phyloP scores from a whole-genome alignment of 1,140 invertebrate species.

The Bombus ignitus region DNA sequence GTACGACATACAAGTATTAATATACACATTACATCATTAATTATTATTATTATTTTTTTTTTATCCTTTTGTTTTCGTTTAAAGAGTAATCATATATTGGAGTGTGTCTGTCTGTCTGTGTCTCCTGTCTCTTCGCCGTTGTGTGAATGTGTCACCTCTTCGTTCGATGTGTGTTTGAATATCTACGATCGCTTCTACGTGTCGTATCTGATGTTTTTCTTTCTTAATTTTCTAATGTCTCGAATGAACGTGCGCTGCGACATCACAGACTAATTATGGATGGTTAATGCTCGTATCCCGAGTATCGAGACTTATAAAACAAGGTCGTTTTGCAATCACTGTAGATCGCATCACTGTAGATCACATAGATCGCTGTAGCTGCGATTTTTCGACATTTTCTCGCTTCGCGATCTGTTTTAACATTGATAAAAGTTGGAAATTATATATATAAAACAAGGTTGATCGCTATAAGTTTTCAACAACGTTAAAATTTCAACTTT shows the following conservation, averaged over 20 bases:
- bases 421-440: too few species aligned
- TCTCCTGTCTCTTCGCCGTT: slow-evolving; percentile 29
- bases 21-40: slow-evolving; percentile 79
- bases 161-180: not conserved
- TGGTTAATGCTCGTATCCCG: slow-evolving; percentile 57
- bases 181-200: slow-evolving; percentile 37
- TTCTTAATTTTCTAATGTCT: not conserved
- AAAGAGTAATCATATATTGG: slow-evolving; percentile 70
- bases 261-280: slow-evolving; percentile 72
- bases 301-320: not conserved
- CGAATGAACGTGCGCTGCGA: slow-evolving; percentile 69
- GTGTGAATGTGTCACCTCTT: not conserved
- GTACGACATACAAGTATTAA: slow-evolving; percentile 82
- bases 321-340: not conserved
- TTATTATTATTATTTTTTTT: slow-evolving; percentile 57
- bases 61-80: slow-evolving; percentile 62
- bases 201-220: slow-evolving; percentile 5
- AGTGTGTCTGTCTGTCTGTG: slow-evolving; percentile 59
- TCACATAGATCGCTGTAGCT: not conserved
- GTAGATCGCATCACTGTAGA: too few species aligned
- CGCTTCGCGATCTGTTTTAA: not conserved
- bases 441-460: too few species aligned
- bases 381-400: not conserved
- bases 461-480: too few species aligned
- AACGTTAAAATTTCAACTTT: too few species aligned